phyloP scores from a whole-genome alignment of 2,888 invertebrate genomes.

The Apamea monoglypha region DNA sequence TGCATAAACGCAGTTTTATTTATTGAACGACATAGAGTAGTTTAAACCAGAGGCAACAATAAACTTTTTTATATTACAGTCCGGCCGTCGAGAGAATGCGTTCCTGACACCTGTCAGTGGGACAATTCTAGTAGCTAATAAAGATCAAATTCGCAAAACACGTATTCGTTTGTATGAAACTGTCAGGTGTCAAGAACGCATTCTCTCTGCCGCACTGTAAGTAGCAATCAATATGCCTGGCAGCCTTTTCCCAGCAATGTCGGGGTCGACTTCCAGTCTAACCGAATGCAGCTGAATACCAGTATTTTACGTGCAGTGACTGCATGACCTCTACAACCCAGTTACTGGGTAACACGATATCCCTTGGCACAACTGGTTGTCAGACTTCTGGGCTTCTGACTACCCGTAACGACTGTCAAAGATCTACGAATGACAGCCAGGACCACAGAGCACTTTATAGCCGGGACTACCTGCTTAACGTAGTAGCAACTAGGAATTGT shows the following conservation, averaged over 20 bases:
- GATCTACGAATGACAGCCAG: neutral
- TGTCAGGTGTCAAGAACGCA: too few species aligned
- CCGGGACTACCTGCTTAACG: too few species aligned
- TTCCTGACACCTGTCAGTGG: too few species aligned
- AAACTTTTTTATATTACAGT: neutral
- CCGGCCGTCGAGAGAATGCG: too few species aligned
- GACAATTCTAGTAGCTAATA: too few species aligned
- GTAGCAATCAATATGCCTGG: neutral
- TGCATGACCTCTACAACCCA: neutral
- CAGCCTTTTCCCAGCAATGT: neutral
- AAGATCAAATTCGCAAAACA: too few species aligned
- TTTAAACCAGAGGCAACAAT: neutral
- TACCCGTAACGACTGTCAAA: neutral
- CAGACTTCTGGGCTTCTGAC: neutral
- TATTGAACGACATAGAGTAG: constrained; percentile 55
- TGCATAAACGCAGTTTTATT: constrained; percentile 65
- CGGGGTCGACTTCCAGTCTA: too few species aligned
- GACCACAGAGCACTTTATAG: too few species aligned
- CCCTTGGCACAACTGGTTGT: neutral
- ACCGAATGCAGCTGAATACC: neutral
- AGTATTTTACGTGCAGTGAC: neutral
- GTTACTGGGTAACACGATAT: neutral
- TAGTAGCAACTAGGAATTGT: neutral
- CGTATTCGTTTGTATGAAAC: too few species aligned
- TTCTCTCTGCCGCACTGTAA: neutral